phyloP scores from a whole-genome alignment of 1,140 invertebrate genomes.

The Caenorhabditis remanei region DNA sequence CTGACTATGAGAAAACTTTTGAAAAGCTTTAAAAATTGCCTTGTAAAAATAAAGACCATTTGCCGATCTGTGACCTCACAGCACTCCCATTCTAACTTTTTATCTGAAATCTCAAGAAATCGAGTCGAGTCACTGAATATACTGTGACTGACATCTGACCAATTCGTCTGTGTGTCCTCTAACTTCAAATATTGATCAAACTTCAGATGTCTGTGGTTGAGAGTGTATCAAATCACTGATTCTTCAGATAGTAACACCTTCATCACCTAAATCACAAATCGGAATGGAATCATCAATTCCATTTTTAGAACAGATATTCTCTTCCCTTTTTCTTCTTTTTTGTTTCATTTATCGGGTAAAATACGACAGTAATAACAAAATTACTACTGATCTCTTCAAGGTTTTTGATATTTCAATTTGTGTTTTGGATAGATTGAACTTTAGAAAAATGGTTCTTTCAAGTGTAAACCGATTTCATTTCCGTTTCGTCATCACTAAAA shows the following conservation, averaged over 20 bases:
- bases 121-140: too few relatives aligned
- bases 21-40: too few relatives aligned
- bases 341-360: background rate
- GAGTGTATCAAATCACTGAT: conserved; percentile 9
- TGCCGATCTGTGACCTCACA: too few relatives aligned
- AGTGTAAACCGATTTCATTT: conserved; percentile 26
- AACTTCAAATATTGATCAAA: background rate
- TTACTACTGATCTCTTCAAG: background rate
- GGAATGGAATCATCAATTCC: conserved; percentile 5
- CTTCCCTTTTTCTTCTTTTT: background rate
- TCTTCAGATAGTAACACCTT: conserved; percentile 33
- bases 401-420: background rate
- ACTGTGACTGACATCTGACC: too few relatives aligned
- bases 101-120: too few relatives aligned
- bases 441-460: background rate
- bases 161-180: too few relatives aligned
- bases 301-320: conserved; percentile 48
- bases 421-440: conserved; percentile 30
- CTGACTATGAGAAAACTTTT: too few relatives aligned
- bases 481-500: conserved; percentile 9
- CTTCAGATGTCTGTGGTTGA: background rate
- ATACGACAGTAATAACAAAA: background rate
- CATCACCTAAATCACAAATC: conserved; percentile 33
- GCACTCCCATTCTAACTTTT: too few relatives aligned
- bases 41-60: too few relatives aligned